Evolutionary conservation across 2,888 invertebrate genomes (phyloP).

Genomic region (Agonum fuliginosum): DNA sequence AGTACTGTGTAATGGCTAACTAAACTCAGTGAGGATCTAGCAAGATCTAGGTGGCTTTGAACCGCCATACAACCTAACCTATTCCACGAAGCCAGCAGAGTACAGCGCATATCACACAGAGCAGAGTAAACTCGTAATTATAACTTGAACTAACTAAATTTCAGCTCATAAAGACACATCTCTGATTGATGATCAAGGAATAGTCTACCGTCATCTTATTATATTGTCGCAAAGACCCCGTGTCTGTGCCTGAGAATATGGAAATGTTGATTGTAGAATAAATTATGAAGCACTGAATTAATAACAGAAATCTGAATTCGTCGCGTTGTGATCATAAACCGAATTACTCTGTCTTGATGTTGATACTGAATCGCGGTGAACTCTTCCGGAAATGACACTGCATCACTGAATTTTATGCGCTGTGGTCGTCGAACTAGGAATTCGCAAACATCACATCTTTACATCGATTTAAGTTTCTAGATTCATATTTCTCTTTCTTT

Average conservation of each 20-base stretch:
- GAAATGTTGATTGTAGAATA: conserved; percentile 47
- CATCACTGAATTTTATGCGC: not conserved
- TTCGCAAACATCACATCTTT: not conserved
- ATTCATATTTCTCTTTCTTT: not conserved
- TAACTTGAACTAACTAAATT: conserved; percentile 53
- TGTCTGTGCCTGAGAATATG: conserved; percentile 34
- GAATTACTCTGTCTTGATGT: conserved; percentile 6
- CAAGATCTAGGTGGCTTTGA: conserved; percentile 15
- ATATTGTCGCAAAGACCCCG: conserved; percentile 30
- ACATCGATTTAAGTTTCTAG: not conserved
- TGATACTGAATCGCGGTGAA: conserved; percentile 17
- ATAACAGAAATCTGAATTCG: conserved; percentile 38
- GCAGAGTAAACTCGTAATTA: conserved; percentile 51
- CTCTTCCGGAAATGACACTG: conserved; percentile 11
- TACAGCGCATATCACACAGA: not conserved
- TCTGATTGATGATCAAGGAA: conserved; percentile 51
- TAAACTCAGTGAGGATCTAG: conserved; percentile 20
- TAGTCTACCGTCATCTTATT: conserved; percentile 13
- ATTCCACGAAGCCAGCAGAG: not conserved
- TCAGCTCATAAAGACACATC: conserved; percentile 42
- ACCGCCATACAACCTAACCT: not conserved
- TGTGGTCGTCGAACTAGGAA: conserved; percentile 10
- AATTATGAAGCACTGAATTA: conserved; percentile 53
- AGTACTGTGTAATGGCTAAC: conserved; percentile 46
- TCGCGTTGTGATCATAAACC: conserved; percentile 11